A percentile compares a stretch with the other conserved stretches of the same genome.
Conservation (phyloP, 2,113 vertebrate species). For the Henicopernis longicauda region DNA sequence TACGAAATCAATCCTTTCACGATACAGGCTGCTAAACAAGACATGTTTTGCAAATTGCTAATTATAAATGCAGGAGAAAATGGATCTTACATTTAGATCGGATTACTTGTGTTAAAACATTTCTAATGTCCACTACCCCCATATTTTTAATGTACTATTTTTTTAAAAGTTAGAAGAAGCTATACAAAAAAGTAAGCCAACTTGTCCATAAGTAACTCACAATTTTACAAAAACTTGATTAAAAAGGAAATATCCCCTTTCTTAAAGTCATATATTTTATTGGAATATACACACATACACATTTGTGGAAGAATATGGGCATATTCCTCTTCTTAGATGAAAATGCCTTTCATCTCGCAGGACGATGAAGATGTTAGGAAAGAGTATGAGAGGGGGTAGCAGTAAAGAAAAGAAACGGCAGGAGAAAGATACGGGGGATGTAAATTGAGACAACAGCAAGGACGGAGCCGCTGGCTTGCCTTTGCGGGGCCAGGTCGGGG, state of each 20-base stretch:
- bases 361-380: too few relatives aligned
- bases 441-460: background rate
- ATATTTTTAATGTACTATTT: background rate
- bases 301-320: background rate
- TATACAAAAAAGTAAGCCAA: background rate
- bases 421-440: background rate
- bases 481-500: background rate
- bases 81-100: background rate
- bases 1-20: background rate
- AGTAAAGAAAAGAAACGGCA: background rate
- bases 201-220: background rate
- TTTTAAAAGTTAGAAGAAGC: background rate
- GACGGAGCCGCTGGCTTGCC: accelerated
- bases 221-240: background rate
- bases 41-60: background rate
- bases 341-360: too few relatives aligned
- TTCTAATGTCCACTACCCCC: background rate
- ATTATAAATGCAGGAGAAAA: background rate
- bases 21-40: background rate
- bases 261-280: background rate
- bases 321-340: background rate
- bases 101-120: background rate
- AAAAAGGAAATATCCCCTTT: background rate
- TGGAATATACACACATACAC: background rate
- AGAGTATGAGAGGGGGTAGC: too few relatives aligned